phyloP scores from a whole-genome alignment of 2,888 invertebrate species.

The Zhengitettix transpicula region DNA sequence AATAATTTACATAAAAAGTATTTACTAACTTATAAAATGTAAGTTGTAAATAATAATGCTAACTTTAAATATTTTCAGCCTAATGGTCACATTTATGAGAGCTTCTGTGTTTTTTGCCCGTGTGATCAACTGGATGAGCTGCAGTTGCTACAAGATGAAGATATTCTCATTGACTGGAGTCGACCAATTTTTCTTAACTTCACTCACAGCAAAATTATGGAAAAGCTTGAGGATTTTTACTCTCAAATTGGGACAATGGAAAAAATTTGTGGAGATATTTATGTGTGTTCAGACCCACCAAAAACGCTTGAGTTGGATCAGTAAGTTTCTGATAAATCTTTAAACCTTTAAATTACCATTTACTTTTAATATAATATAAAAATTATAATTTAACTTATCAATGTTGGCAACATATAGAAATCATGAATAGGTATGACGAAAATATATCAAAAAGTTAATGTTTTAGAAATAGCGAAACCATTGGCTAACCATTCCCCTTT shows the following conservation, averaged over 20 bases:
- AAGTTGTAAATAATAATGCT: too few species aligned
- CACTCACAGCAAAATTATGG: constrained; percentile 65
- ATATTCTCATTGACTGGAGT: constrained; percentile 61
- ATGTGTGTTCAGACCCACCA: constrained; percentile 50
- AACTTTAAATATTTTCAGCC: constrained; percentile 40
- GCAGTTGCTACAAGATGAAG: constrained; percentile 55
- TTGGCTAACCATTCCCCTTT: too few species aligned
- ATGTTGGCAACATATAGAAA: too few species aligned
- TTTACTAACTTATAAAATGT: too few species aligned
- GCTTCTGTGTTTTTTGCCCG: constrained; percentile 73
- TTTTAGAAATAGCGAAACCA: too few species aligned
- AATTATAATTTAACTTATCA: not conserved
- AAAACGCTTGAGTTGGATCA: constrained; percentile 31
- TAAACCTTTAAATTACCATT: not conserved
- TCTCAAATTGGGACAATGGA: constrained; percentile 39
- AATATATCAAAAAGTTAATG: not conserved
- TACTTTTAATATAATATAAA: not conserved
- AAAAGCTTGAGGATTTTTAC: constrained; percentile 59
- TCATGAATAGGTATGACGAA: not conserved
- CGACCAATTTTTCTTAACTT: constrained; percentile 74
- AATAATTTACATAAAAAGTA: too few species aligned
- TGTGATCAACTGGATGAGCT: constrained; percentile 55
- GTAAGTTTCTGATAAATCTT: constrained; percentile 24
- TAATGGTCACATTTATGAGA: constrained; percentile 62
- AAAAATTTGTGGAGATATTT: constrained; percentile 65